Base-by-base conservation (phyloP, 2,797 vertebrate species). In the Peromyscus melanophrys region DNA sequence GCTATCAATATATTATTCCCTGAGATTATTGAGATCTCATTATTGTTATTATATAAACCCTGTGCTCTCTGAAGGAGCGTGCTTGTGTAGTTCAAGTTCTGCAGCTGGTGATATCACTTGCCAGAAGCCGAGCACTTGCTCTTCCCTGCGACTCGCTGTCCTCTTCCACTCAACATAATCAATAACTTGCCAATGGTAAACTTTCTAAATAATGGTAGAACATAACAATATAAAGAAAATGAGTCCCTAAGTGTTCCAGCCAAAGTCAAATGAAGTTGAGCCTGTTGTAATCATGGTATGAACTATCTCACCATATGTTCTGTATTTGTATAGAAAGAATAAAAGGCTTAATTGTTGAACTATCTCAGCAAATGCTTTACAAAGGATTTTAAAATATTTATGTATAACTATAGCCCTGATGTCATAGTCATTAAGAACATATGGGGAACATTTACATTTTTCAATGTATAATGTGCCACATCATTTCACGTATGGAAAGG, bases 191-290 rank as follows among this genome's bases (percentile, higher is more conserved):
- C 63, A 91, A 37, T 78, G 57, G 34, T 55, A 67, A 59, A 59
- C 71, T 57, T 69, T 92, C 78, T 89, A 19, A 81, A 75, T 88
- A 75, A 31, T 77, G 29, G 10, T 94, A 52, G 69, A 65, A 83
- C 40, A 25, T 27, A 8, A 92, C 34, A 78, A 88, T 14, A 75
- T 6, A 69, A 49, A 78, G 6, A 17, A 94, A 93, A 93, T 7
- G n/a, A 52, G 86, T 21, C 10, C 57, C 63, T 82, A 75, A 77
- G 77, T n/a, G 34, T 49, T 90, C 13, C n/a, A 76, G 10, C 25
- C 84, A 90, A 73, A 76, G 10, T 86, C 92, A 92, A 92, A 83
- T 87, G 46, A 90, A 86, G 55, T 82, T 84, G 52, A 95, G 12
- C 23, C 73, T 76, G 40, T 95, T 7, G 14, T 93, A 46, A 73